phyloP scores from a whole-genome alignment of 2,797 vertebrate genomes.

The Nannoperca obscura region DNA sequence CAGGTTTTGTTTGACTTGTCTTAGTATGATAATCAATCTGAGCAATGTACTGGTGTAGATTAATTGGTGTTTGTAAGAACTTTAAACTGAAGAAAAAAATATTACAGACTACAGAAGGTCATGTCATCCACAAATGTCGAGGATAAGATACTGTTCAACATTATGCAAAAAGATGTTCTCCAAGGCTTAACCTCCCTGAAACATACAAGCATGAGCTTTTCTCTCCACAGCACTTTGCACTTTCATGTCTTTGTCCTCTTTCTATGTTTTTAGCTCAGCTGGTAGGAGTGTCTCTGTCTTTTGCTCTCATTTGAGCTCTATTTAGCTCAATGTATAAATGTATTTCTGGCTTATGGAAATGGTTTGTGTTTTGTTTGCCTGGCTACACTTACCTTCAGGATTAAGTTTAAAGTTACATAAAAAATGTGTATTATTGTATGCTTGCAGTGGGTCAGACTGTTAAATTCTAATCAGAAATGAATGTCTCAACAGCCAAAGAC shows the following conservation, averaged over 20 bases:
- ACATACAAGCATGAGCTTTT: not conserved
- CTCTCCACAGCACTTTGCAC: not conserved
- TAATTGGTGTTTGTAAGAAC: not conserved
- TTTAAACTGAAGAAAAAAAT: not conserved
- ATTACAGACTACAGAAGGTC: not conserved
- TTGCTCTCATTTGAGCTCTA: not conserved
- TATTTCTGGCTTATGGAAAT: not conserved
- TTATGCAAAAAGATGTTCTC: not conserved
- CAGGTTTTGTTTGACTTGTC: not conserved
- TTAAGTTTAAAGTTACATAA: not conserved
- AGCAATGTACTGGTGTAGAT: not conserved
- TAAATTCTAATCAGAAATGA: not conserved
- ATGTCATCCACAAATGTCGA: too few relatives aligned
- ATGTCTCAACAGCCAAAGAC: slow-evolving; percentile 89
- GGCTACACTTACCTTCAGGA: not conserved
- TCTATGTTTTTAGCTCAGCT: not conserved
- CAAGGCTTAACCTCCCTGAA: not conserved
- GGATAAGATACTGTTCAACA: not conserved
- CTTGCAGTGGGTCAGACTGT: not conserved
- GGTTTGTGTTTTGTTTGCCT: too few relatives aligned
- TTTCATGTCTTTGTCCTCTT: not conserved
- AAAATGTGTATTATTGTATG: not conserved
- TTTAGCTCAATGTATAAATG: too few relatives aligned
- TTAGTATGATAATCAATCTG: not conserved
- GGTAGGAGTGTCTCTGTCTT: not conserved